These are phyloP conservation scores for Enteromius radiatus DNA, from an alignment of 2,797 vertebrate genomes.

Conservation along the genomic window DNA sequence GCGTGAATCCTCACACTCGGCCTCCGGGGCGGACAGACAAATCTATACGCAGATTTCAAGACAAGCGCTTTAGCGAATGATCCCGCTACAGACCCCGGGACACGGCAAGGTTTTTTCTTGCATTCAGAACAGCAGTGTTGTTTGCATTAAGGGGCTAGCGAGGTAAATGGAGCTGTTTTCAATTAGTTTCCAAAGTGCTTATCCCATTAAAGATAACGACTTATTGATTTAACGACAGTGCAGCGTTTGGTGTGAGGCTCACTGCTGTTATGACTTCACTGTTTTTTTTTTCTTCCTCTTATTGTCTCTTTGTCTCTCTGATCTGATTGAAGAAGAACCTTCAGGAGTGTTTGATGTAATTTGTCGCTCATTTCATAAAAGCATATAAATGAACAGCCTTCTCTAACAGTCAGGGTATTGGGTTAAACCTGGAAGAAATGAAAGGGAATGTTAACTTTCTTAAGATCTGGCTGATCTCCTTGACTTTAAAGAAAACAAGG, in stretches of 20 bases:
- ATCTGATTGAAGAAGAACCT: not conserved
- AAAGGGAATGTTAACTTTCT: not conserved
- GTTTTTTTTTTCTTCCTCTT: slow-evolving; percentile 57
- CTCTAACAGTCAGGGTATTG: not conserved
- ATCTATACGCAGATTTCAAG: slow-evolving; percentile 18
- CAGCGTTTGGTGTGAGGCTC: slow-evolving; percentile 93
- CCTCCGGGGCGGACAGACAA: slow-evolving; percentile 39
- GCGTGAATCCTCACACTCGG: not conserved
- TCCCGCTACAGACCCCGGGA: slow-evolving; percentile 57
- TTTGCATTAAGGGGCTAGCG: slow-evolving; percentile 87
- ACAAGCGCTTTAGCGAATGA: slow-evolving; percentile 67
- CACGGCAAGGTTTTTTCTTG: slow-evolving; percentile 58
- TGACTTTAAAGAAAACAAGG: not conserved
- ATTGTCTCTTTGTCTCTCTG: slow-evolving; percentile 5
- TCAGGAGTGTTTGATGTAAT: not conserved
- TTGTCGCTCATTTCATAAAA: not conserved
- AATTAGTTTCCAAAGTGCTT: slow-evolving; percentile 99
- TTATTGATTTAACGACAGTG: slow-evolving; percentile 98
- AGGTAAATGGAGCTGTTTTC: slow-evolving; percentile 98
- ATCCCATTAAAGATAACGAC: slow-evolving; percentile 99
- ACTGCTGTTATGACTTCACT: slow-evolving; percentile 83
- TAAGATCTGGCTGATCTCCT: not conserved
- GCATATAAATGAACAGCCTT: not conserved
- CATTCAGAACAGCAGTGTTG: slow-evolving; percentile 75
- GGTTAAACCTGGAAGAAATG: not conserved